Evolutionary conservation across 2,888 invertebrate genomes (phyloP), one percentile per base, ranked within the genome.

Genomic region (Phanerotoma sp.): DNA sequence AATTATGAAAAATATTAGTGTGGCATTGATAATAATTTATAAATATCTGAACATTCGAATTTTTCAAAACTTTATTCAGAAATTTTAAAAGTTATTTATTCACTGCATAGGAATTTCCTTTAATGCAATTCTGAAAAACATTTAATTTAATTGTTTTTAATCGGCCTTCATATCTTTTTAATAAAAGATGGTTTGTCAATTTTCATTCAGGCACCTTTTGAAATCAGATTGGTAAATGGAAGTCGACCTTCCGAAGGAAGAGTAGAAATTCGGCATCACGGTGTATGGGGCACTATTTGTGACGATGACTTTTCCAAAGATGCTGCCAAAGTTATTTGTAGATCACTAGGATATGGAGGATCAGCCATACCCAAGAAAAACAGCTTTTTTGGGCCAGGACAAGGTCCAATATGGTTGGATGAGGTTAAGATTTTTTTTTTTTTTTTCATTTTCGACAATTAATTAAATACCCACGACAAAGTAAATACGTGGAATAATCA

Each of bases 221-320:
- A 84, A 66, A 74, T 87, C 32, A 82, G 88, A 15, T 69, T 90
- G 28, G 81, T 77, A 7, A 84, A 83, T 49, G 88, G 87, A 4
- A 78, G 79, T 3, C 77, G 69, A 21, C 60, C 73, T 0, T 74
- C 75, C 25, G 83, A 87, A 68, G 91, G 91, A 0, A 80, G 89
- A 38, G 79, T 91, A 0, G 89, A 90, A 74, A 80, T 91, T 1
- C 81, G 82, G 56, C 82, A 85, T 62, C 82, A 83, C 59, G 86
- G 86, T 3, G 79, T 85, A 15, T 89, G 89, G 87, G 91, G 91
- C 10, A 87, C 88, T 1, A 80, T 92, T 11, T 92, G 91, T 72
- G 89, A 90, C 66, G 90, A 91, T 68, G 85, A 87, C 65, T 90
- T 90, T 68, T 83, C 84, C 44, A 77, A 81, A 15, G 79, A 80